Evolutionary conservation across 2,113 vertebrate species (phyloP).

Genomic region (Hemicordylus capensis): DNA sequence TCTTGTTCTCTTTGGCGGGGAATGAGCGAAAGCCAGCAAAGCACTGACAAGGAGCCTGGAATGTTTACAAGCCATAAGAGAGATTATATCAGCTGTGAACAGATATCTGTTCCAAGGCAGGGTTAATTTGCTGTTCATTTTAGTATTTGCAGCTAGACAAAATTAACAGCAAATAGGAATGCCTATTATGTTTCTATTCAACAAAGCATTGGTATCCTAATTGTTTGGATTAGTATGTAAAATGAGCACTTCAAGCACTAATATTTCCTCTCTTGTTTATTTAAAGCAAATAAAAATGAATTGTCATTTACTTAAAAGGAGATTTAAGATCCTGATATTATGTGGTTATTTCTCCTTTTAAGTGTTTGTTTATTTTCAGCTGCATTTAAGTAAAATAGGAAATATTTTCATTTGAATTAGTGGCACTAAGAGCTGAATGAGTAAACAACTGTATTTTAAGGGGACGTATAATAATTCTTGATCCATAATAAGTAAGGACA

Average conservation of each 20-base stretch:
- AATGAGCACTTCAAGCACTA: constrained; percentile 66
- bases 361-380: constrained; percentile 61
- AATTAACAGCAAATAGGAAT: constrained; percentile 79
- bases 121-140: constrained; percentile 82
- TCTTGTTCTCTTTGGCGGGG: constrained; percentile 60
- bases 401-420: constrained; percentile 52
- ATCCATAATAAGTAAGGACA: constrained; percentile 15
- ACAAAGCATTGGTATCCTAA: constrained; percentile 79
- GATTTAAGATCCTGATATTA: constrained; percentile 57
- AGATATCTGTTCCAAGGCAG: constrained; percentile 75
- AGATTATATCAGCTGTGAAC: constrained; percentile 77
- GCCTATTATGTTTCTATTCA: constrained; percentile 82
- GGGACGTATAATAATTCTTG: constrained; percentile 33
- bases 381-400: constrained; percentile 53
- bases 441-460: constrained; percentile 52
- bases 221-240: constrained; percentile 79
- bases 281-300: constrained; percentile 79
- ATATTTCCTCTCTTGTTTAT: constrained; percentile 72
- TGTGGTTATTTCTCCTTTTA: constrained; percentile 46
- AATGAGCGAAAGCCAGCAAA: constrained; percentile 67
- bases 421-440: constrained; percentile 44
- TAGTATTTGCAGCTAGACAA: constrained; percentile 72
- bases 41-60: constrained; percentile 63
- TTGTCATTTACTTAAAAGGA: constrained; percentile 71
- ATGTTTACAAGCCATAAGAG: constrained; percentile 71